Evolutionary conservation across 2,797 vertebrate genomes (phyloP).

Genomic region (Cynopterus sphinx): DNA sequence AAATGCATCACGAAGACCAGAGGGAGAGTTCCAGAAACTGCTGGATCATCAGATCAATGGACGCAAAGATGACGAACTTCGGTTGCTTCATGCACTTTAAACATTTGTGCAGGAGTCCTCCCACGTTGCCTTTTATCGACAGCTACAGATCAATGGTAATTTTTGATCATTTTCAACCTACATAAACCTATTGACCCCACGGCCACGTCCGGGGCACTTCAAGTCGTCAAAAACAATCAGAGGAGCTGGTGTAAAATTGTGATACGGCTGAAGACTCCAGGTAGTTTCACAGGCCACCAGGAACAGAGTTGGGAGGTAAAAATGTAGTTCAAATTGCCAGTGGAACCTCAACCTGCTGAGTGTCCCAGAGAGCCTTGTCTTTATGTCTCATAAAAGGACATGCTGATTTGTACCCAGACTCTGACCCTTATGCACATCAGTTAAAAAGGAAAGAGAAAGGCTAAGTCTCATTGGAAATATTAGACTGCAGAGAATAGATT

Average conservation of each 20-base stretch:
- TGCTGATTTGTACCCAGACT: slow-evolving; percentile 72
- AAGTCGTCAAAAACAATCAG: slow-evolving; percentile 91
- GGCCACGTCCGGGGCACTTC: slow-evolving; percentile 87
- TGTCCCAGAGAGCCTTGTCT: slow-evolving; percentile 39
- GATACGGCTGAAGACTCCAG: slow-evolving; percentile 84
- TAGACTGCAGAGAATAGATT: not conserved
- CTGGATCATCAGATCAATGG: slow-evolving; percentile 85
- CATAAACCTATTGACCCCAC: slow-evolving; percentile 88
- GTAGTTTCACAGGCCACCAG: slow-evolving; percentile 80
- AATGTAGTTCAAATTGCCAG: slow-evolving; percentile 11
- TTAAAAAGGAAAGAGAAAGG: slow-evolving; percentile 63
- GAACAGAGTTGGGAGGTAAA: slow-evolving; percentile 79
- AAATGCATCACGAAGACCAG: slow-evolving; percentile 73
- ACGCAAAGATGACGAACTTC: slow-evolving; percentile 84
- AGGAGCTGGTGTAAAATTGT: slow-evolving; percentile 88
- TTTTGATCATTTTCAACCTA: slow-evolving; percentile 89
- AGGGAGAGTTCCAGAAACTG: slow-evolving; percentile 77
- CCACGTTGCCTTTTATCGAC: slow-evolving; percentile 84
- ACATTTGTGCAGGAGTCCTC: slow-evolving; percentile 85
- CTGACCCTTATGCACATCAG: slow-evolving; percentile 71
- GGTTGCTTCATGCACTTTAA: slow-evolving; percentile 85
- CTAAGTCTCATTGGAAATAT: slow-evolving; percentile 43
- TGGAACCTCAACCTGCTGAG: slow-evolving; percentile 10
- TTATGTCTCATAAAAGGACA: slow-evolving; percentile 53
- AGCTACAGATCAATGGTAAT: slow-evolving; percentile 87